Percentiles rank a stretch among this genome's conserved stretches.
These are phyloP conservation scores for Nothura maculosa DNA, from an alignment of 2,797 vertebrate genomes.

Conservation along the genomic window DNA sequence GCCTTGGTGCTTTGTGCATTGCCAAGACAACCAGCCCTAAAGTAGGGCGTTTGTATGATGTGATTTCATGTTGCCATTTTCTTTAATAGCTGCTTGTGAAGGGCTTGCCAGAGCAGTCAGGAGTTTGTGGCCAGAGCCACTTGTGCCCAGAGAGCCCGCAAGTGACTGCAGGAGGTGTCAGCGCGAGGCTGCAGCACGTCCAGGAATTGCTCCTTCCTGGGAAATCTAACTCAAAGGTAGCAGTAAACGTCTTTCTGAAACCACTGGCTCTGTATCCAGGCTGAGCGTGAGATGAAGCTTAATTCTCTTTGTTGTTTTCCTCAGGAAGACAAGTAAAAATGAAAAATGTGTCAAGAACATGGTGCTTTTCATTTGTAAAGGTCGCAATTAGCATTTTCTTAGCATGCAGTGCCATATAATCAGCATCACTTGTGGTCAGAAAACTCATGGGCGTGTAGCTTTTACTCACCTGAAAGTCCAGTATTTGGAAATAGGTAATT, in stretches of 20 bases:
- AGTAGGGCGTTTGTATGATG: neutral
- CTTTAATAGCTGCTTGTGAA: neutral
- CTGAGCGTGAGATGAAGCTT: constrained; percentile 77
- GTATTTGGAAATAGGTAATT: constrained; percentile 12
- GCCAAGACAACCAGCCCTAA: constrained; percentile 1
- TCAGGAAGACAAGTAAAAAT: constrained; percentile 60
- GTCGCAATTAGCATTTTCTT: constrained; percentile 75
- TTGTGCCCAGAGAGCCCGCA: neutral
- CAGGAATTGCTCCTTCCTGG: constrained; percentile 39
- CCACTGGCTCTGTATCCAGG: constrained; percentile 61
- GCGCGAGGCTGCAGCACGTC: neutral
- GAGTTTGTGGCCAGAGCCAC: neutral
- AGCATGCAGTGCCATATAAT: constrained; percentile 52
- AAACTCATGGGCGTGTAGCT: constrained; percentile 34
- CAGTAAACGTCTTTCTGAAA: constrained; percentile 72
- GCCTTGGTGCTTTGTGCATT: neutral
- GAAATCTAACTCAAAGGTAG: constrained; percentile 74
- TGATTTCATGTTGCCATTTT: neutral
- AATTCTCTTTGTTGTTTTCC: constrained; percentile 69
- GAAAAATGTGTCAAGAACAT: constrained; percentile 45
- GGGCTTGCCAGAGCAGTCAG: neutral
- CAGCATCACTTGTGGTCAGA: constrained; percentile 51
- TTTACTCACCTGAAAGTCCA: neutral
- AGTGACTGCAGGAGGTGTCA: neutral
- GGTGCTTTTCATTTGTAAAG: constrained; percentile 69